phyloP scores from a whole-genome alignment of 2,113 vertebrate genomes.

The Phalacrocorax pelagicus region DNA sequence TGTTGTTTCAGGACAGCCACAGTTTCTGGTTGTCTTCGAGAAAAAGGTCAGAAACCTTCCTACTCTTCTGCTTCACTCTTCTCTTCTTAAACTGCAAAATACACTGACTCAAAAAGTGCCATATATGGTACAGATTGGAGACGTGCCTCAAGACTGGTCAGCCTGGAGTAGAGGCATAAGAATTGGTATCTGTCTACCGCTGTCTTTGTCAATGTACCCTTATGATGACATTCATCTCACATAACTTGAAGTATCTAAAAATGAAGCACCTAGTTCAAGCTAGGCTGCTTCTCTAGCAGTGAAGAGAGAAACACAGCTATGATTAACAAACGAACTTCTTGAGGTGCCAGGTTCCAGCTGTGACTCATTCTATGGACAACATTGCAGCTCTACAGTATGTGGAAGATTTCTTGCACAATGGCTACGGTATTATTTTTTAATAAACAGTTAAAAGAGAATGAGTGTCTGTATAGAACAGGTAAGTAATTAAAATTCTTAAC shows the following conservation, averaged over 20 bases:
- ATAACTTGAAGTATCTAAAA: not conserved
- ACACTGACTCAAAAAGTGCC: not conserved
- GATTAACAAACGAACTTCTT: not conserved
- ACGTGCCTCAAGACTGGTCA: not conserved
- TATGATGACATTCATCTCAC: not conserved
- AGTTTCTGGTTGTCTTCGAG: not conserved
- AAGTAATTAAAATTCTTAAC: constrained; percentile 71
- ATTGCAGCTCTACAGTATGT: not conserved
- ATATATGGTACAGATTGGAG: not conserved
- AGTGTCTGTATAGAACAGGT: constrained; percentile 74
- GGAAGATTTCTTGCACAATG: constrained; percentile 15
- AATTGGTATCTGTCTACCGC: not conserved
- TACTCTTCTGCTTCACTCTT: not conserved
- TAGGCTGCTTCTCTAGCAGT: not conserved
- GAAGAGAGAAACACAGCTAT: not conserved
- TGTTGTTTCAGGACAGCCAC: not conserved
- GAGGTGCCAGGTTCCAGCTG: not conserved
- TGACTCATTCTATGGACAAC: not conserved
- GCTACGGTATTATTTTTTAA: constrained; percentile 2
- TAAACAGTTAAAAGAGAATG: constrained; percentile 72
- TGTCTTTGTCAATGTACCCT: not conserved
- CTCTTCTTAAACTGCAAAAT: not conserved
- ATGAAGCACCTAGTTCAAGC: not conserved
- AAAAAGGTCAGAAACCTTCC: not conserved
- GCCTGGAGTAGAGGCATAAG: not conserved